These are phyloP conservation scores for Cavia aperea DNA, from an alignment of 2,113 vertebrate species.

Conservation along the genomic window DNA sequence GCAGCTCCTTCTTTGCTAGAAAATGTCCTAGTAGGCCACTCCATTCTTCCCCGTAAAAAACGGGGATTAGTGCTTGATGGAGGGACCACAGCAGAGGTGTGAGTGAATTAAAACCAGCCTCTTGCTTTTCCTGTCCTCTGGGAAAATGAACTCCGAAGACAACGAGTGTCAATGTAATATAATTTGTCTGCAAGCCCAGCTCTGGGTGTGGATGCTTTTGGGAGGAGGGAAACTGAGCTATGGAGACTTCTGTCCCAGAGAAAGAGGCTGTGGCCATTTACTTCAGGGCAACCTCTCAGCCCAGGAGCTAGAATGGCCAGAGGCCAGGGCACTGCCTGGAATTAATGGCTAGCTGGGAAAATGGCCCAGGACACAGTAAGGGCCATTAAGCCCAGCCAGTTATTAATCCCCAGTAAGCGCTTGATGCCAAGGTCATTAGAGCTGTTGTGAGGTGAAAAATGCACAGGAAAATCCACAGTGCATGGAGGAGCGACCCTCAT, in stretches of 20 bases:
- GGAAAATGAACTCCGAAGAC: neutral
- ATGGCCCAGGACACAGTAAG: constrained; percentile 75
- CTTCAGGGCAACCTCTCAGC: constrained; percentile 57
- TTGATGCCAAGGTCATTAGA: constrained; percentile 74
- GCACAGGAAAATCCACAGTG: constrained; percentile 28
- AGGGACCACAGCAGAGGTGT: neutral
- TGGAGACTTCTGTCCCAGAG: neutral
- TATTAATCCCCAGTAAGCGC: constrained; percentile 75
- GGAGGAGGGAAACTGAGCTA: neutral
- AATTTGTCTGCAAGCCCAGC: neutral
- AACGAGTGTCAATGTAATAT: neutral
- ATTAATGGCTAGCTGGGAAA: constrained; percentile 76
- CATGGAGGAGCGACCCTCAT: neutral
- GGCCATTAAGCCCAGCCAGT: constrained; percentile 75
- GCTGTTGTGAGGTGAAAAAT: constrained; percentile 62
- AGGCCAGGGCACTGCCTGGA: constrained; percentile 64
- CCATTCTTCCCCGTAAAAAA: neutral
- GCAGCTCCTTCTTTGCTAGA: neutral
- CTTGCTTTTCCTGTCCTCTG: neutral
- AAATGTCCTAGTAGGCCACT: neutral
- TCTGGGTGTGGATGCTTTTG: neutral
- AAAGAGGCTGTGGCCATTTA: constrained; percentile 37
- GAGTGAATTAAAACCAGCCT: neutral
- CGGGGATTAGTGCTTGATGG: neutral
- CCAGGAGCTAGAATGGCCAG: constrained; percentile 63